phyloP scores from a whole-genome alignment of 2,888 invertebrate species.

The Drosophila borborema region DNA sequence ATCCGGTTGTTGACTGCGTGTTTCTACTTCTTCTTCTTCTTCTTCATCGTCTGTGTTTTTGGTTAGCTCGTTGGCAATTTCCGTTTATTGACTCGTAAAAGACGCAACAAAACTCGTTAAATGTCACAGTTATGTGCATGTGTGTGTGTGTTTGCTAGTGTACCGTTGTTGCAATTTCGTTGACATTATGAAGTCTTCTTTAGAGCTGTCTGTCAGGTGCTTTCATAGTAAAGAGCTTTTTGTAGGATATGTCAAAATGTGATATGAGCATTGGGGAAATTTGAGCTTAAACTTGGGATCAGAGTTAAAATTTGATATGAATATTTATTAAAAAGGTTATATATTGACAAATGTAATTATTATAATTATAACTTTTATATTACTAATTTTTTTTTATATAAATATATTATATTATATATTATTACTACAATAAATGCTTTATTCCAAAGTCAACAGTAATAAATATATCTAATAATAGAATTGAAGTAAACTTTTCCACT shows the following conservation, averaged over 20 bases:
- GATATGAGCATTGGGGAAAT: neutral
- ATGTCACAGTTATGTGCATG: slow-evolving; percentile 41
- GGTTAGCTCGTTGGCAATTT: slow-evolving; percentile 56
- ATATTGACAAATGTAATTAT: too few species aligned
- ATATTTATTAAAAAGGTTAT: too few species aligned
- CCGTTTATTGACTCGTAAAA: slow-evolving; percentile 71
- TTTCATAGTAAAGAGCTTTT: slow-evolving; percentile 37
- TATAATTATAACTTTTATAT: too few species aligned
- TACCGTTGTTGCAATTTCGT: slow-evolving; percentile 47
- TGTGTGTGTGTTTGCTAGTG: slow-evolving; percentile 5
- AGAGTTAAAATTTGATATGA: too few species aligned
- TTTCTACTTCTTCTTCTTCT: neutral
- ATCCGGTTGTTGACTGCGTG: slow-evolving; percentile 66
- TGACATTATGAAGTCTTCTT: slow-evolving; percentile 36
- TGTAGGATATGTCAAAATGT: slow-evolving; percentile 15
- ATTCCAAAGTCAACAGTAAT: neutral
- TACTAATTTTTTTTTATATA: neutral
- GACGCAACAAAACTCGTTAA: slow-evolving; percentile 55
- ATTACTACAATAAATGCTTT: neutral
- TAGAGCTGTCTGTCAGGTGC: slow-evolving; percentile 10
- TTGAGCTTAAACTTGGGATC: neutral
- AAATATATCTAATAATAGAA: neutral
- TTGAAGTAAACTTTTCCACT: slow-evolving; percentile 1
- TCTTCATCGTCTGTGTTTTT: slow-evolving; percentile 25
- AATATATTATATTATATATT: neutral